These are phyloP conservation scores for Harpegnathos saltator DNA, from an alignment of 1,140 invertebrate species.

Conservation along the genomic window DNA sequence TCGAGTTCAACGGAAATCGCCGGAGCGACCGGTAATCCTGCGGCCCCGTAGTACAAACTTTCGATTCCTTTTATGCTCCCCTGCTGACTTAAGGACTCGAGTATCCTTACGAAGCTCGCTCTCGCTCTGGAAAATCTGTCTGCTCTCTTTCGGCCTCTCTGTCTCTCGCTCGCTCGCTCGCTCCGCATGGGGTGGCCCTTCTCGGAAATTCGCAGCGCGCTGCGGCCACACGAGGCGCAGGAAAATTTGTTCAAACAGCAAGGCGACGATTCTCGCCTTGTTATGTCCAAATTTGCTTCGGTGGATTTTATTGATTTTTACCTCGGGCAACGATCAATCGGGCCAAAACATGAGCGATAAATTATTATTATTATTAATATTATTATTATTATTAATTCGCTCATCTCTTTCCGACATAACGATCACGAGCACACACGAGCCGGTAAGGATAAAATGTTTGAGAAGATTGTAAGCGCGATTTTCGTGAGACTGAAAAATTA, in stretches of 20 bases:
- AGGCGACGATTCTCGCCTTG: neutral
- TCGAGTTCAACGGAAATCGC: constrained; percentile 74
- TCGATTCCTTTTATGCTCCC: constrained; percentile 77
- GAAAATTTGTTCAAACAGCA: constrained; percentile 15
- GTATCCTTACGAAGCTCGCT: constrained; percentile 79
- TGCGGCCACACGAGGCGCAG: neutral
- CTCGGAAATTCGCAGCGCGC: constrained; percentile 4
- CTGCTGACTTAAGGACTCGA: constrained; percentile 82
- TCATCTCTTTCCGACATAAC: no score
- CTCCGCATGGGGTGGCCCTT: constrained; percentile 8
- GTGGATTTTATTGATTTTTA: no score
- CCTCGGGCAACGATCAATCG: no score
- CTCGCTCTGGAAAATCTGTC: constrained; percentile 59
- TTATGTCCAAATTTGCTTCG: no score
- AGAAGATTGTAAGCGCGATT: constrained; percentile 15
- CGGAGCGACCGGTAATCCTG: constrained; percentile 44
- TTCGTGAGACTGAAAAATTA: neutral
- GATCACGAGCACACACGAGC: no score
- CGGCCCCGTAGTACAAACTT: constrained; percentile 54
- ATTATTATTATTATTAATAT: no score
- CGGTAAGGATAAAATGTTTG: no score
- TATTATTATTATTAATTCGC: no score
- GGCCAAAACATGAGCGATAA: no score
- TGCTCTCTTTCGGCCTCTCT: no score
- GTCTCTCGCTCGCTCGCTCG: no score